Conservation (phyloP, 2,888 invertebrate genomes). For the Sphaeridia pumilis region DNA sequence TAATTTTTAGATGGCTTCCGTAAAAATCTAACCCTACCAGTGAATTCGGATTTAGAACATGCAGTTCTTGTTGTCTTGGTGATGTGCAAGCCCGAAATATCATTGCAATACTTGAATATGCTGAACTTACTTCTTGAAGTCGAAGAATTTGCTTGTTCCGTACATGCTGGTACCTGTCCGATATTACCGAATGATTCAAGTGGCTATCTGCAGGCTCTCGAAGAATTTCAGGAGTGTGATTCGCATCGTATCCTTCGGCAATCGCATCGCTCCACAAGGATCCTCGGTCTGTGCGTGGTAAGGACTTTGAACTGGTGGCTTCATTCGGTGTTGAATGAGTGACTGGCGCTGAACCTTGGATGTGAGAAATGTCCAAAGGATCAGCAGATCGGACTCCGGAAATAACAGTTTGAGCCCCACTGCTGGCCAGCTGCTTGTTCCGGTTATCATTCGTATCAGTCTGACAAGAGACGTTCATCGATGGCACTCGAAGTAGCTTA, state of each 20-base stretch:
- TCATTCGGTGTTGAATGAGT: constrained; percentile 23
- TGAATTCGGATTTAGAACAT: no score
- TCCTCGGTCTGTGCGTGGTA: not conserved
- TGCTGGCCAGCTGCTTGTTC: not conserved
- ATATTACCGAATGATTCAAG: constrained; percentile 6
- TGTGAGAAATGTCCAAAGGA: constrained; percentile 9
- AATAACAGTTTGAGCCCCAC: constrained; percentile 4
- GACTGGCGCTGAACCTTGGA: constrained; percentile 11
- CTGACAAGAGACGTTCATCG: not conserved
- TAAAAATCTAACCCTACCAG: no score
- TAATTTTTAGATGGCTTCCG: no score
- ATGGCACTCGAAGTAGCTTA: not conserved
- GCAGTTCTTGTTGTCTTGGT: no score
- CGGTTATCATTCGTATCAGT: not conserved
- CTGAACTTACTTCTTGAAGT: no score
- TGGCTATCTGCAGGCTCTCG: constrained; percentile 7
- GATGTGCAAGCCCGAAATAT: no score
- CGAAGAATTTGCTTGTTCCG: no score
- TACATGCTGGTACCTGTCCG: constrained; percentile 1
- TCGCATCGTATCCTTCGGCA: not conserved
- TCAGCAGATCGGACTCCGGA: not conserved
- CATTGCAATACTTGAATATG: no score
- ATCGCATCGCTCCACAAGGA: not conserved
- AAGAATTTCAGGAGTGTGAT: constrained; percentile 10
- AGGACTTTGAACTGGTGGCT: not conserved